These are phyloP conservation scores for Atlantisia rogersi DNA, from an alignment of 2,113 vertebrate species.

Conservation along the genomic window DNA sequence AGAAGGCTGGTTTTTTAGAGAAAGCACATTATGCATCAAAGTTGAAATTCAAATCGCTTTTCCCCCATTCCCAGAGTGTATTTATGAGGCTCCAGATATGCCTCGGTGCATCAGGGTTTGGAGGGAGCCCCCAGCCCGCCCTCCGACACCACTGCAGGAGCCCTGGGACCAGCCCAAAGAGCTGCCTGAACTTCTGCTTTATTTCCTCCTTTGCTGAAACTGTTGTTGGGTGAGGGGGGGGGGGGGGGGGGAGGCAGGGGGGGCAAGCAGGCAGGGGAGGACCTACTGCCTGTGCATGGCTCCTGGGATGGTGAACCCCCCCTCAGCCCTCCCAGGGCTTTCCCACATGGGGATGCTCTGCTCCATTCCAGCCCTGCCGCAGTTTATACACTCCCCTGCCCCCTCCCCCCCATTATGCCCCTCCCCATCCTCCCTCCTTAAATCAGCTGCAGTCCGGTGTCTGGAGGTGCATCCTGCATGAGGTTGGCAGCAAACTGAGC, in stretches of 20 bases:
- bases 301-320: background rate
- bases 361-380: background rate
- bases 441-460: background rate
- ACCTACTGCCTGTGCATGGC: background rate
- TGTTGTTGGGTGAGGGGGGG: background rate
- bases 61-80: background rate
- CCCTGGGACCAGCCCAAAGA: background rate
- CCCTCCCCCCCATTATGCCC: too few species aligned
- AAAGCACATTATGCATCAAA: conserved; percentile 59
- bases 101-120: background rate
- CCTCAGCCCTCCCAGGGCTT: background rate
- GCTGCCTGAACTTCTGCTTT: background rate
- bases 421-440: accelerated
- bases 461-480: background rate
- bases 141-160: background rate
- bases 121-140: background rate
- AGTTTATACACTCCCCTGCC: accelerated
- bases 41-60: conserved; percentile 49
- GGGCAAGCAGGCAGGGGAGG: background rate
- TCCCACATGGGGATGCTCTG: accelerated
- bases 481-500: background rate
- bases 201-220: background rate
- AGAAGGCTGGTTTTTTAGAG: conserved; percentile 24
- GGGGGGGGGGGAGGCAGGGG: background rate
- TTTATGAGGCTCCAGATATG: conserved; percentile 11